Evolutionary conservation across 2,797 vertebrate species (phyloP), one percentile per base, ranked within the genome.

Genomic region (Chaenodraco wilsoni): DNA sequence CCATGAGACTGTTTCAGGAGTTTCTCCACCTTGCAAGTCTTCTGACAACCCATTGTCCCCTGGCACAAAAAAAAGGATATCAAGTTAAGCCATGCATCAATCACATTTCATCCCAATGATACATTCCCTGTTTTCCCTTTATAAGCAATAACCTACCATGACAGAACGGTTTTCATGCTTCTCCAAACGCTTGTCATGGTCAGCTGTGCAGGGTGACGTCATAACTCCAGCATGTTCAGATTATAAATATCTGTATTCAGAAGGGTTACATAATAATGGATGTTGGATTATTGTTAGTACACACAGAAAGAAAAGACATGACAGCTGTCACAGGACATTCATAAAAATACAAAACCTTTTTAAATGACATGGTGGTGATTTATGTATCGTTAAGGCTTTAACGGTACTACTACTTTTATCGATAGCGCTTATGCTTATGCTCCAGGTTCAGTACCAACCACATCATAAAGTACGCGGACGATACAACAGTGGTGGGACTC

Each of bases 161-260:
- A 86, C 87, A 81, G 81, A 84, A 72, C 67, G 66, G 87, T 88
- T 85, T 82, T 84, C 87, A 90, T 91, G 90, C 87, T 93, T 86
- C 85, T 86, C 84, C 87, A 81, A 89, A 88, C 44, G 84, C 81
- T 83, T 69, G 86, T 90, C 89, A 91, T 90, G 79, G 85, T 90
- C 85, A 67, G 79, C 79, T 76, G 84, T 54, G 78, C 78, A 17
- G 66, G 79, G 72, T 92, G 93, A 94, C 92, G 93, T 94, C 93
- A 94, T 89, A 90, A 87, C 84, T 82, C 86, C 88, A 78, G 84
- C 84, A 87, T 89, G 87, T 85, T 84, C 84, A 87, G 93, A 93
- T 94, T 94, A 95, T 93, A 93, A 92, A 92, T 93, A 92, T 93
- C 89, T 91, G 83, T 88, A 90, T 92, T 91, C 90, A 79, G 84